phyloP scores from a whole-genome alignment of 1,140 invertebrate genomes.

The Varroa destructor region DNA sequence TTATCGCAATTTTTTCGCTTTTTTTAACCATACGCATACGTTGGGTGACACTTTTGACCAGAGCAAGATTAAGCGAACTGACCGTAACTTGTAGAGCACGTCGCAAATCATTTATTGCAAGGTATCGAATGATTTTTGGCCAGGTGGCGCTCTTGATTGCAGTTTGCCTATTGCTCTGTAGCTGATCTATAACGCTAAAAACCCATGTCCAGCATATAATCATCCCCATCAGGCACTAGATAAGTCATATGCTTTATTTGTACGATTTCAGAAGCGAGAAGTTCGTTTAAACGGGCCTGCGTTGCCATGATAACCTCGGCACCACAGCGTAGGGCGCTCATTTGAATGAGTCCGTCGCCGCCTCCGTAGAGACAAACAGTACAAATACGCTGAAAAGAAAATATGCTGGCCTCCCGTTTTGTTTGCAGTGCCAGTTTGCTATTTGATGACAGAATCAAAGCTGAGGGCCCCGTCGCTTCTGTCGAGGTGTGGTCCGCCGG shows the following conservation, averaged over 20 bases:
- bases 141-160: slow-evolving; percentile 48
- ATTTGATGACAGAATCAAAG: slow-evolving; percentile 73
- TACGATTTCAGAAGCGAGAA: slow-evolving; percentile 49
- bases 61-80: slow-evolving; percentile 63
- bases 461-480: slow-evolving; percentile 62
- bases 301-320: slow-evolving; percentile 79
- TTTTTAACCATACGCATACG: slow-evolving; percentile 56
- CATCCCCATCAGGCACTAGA: slow-evolving; percentile 70
- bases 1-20: slow-evolving; percentile 52
- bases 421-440: slow-evolving; percentile 81
- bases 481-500: slow-evolving; percentile 50
- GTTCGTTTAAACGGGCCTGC: slow-evolving; percentile 70
- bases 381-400: slow-evolving; percentile 64
- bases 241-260: slow-evolving; percentile 63
- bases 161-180: slow-evolving; percentile 44
- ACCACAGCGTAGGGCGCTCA: slow-evolving; percentile 52
- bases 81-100: slow-evolving; percentile 77
- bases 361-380: slow-evolving; percentile 65
- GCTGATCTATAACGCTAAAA: slow-evolving; percentile 63
- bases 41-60: slow-evolving; percentile 67
- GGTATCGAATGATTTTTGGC: slow-evolving; percentile 45
- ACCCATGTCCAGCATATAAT: slow-evolving; percentile 71
- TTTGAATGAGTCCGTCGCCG: slow-evolving; percentile 58
- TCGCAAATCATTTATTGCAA: slow-evolving; percentile 69
- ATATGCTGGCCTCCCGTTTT: slow-evolving; percentile 72